A percentile compares a stretch with the other conserved stretches of the same genome.
These are phyloP conservation scores for Gouania willdenowi DNA, from an alignment of 2,797 vertebrate species.

Conservation along the genomic window DNA sequence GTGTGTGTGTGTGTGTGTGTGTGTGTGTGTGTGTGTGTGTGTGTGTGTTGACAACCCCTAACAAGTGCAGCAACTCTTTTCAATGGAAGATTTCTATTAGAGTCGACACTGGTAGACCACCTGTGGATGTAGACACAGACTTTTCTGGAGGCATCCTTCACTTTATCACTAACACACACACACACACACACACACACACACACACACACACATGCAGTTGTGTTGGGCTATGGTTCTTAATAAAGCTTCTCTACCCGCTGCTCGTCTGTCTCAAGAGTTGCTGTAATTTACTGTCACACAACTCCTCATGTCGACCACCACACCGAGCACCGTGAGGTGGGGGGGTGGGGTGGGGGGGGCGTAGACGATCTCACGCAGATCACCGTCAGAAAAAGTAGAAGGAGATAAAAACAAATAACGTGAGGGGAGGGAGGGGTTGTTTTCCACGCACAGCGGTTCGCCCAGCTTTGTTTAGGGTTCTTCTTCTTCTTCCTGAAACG, in stretches of 20 bases:
- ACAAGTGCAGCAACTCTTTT: too few relatives aligned
- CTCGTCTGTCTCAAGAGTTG: constrained; percentile 67
- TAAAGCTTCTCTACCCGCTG: constrained; percentile 71
- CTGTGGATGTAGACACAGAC: too few relatives aligned
- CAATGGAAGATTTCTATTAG: too few relatives aligned
- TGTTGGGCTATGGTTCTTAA: constrained; percentile 62
- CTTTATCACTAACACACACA: too few relatives aligned
- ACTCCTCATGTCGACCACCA: constrained; percentile 68
- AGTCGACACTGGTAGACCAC: too few relatives aligned
- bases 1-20: too few relatives aligned
- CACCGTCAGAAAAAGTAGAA: constrained; percentile 45
- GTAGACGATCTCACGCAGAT: too few relatives aligned
- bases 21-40: too few relatives aligned
- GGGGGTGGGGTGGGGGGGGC: constrained; percentile 40
- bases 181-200: background rate
- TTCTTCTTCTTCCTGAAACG: constrained; percentile 13
- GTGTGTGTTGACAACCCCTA: too few relatives aligned
- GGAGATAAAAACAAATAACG: constrained; percentile 63
- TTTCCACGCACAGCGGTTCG: constrained; percentile 62
- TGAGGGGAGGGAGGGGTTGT: constrained; percentile 38
- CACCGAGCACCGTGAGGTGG: constrained; percentile 54
- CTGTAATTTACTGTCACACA: constrained; percentile 75
- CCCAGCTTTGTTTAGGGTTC: constrained; percentile 58
- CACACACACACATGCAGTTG: too few relatives aligned
- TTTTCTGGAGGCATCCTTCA: too few relatives aligned